These are phyloP conservation scores for Cerastis leucographa DNA, from an alignment of 2,888 invertebrate species.

Conservation along the genomic window DNA sequence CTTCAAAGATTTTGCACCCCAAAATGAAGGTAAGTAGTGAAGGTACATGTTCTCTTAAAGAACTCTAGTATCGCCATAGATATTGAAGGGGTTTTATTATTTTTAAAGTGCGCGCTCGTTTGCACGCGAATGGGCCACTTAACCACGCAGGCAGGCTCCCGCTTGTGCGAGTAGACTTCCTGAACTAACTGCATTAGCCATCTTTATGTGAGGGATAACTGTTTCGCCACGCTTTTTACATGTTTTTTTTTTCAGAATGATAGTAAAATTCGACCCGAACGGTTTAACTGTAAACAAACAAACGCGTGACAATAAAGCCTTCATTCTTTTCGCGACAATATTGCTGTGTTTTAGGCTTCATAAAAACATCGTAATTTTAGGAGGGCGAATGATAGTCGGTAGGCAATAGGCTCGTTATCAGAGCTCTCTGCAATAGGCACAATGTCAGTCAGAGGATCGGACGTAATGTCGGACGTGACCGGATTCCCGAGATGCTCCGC, in stretches of 20 bases:
- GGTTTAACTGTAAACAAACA: constrained; percentile 68
- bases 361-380: constrained; percentile 79
- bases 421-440: constrained; percentile 71
- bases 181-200: constrained; percentile 84
- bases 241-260: constrained; percentile 78
- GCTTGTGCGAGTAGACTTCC: constrained; percentile 79
- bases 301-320: constrained; percentile 73
- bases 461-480: constrained; percentile 83
- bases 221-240: constrained; percentile 88
- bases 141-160: constrained; percentile 87
- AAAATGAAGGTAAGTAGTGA: constrained; percentile 22
- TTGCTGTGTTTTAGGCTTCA: constrained; percentile 70
- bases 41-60: constrained; percentile 40
- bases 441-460: constrained; percentile 78
- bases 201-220: constrained; percentile 87
- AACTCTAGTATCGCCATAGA: constrained; percentile 67
- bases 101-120: constrained; percentile 90
- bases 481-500: constrained; percentile 68
- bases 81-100: constrained; percentile 89
- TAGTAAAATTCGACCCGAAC: constrained; percentile 71
- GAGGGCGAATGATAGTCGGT: constrained; percentile 74
- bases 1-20: constrained; percentile 22
- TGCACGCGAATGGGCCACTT: constrained; percentile 91
- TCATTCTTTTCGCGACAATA: constrained; percentile 73
- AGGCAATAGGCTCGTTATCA: constrained; percentile 78